Base-by-base conservation (phyloP, 2,797 vertebrate genomes). In the Coracias cyanogaster region DNA sequence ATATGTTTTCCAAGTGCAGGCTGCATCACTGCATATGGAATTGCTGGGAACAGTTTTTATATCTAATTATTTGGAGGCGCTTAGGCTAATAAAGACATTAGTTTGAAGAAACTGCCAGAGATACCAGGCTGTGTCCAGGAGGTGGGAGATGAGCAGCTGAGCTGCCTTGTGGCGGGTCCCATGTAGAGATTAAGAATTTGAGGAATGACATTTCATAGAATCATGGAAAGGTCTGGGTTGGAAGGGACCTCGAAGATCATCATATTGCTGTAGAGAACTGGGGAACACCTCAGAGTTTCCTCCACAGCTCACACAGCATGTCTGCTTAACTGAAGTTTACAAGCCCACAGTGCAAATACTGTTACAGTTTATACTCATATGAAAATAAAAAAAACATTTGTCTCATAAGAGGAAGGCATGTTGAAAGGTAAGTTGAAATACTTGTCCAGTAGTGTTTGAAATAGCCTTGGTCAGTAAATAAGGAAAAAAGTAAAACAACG, bases 51-150 rank as follows among this genome's bases (percentile, higher is more conserved):
- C 26, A 60, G 70, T 33, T 91, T 64, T 55, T 70, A 18, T 45
- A 71, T 18, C 33, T 74, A 45, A 93, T 79, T 67, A 74, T 55
- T 65, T 46, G 80, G 77, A 86, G 81, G 60, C 67, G 62, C 41
- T 90, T 69, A 52, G 39, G 55, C 48, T 88, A 86, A 91, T 80
- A 54, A 77, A 82, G 48, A 79, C 77, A 82, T 81, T 15, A 54
- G 39, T 83, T 60, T 90, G 48, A 90, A 77, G 80, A 89, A 51
- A 60, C 29, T 84, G 35, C 8, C 78, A 91, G 82, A 76, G 84
- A 31, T 41, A 45, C 9, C 66, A 35, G 52, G 29, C 39, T 17
- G 29, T 60, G 33, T 17, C 84, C 31, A 28, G 19, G 46, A 82
- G 49, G 78, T 62, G 70, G 84, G 70, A 74, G 52, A 48, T 39